These are phyloP conservation scores for Polyommatus icarus DNA, from an alignment of 2,888 invertebrate species.

Conservation along the genomic window DNA sequence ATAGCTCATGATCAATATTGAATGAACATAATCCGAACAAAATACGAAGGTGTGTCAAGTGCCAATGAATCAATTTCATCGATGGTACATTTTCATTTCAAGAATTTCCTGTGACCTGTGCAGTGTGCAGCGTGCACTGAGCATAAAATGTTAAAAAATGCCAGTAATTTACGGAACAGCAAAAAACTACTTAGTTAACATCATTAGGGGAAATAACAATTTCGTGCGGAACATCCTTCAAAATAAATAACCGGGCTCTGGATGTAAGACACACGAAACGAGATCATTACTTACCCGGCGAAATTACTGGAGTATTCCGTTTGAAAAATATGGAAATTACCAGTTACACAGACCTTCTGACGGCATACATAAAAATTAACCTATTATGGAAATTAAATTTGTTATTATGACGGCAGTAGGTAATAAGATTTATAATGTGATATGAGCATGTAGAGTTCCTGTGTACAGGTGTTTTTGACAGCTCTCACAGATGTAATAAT, in stretches of 20 bases:
- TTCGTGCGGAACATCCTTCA: constrained; percentile 15
- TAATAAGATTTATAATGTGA: neutral
- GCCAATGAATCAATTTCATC: too few relatives aligned
- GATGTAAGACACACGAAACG: neutral
- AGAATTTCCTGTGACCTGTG: too few relatives aligned
- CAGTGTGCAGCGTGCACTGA: too few relatives aligned
- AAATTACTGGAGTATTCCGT: neutral
- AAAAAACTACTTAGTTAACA: constrained; percentile 12
- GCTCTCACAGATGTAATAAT: too few relatives aligned
- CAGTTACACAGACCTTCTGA: neutral
- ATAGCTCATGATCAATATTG: too few relatives aligned
- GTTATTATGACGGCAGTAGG: too few relatives aligned
- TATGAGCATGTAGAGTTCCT: too few relatives aligned
- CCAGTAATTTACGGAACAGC: neutral
- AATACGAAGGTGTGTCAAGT: too few relatives aligned
- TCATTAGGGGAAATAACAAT: constrained; percentile 24
- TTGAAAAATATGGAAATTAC: constrained; percentile 18
- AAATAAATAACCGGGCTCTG: neutral
- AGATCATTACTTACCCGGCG: constrained; percentile 13
- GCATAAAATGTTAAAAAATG: neutral
- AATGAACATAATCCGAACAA: too few relatives aligned
- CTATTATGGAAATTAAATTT: neutral
- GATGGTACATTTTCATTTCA: too few relatives aligned
- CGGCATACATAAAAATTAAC: neutral
- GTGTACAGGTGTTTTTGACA: too few relatives aligned